phyloP scores from a whole-genome alignment of 2,888 invertebrate genomes.

The Cephus spinipes region DNA sequence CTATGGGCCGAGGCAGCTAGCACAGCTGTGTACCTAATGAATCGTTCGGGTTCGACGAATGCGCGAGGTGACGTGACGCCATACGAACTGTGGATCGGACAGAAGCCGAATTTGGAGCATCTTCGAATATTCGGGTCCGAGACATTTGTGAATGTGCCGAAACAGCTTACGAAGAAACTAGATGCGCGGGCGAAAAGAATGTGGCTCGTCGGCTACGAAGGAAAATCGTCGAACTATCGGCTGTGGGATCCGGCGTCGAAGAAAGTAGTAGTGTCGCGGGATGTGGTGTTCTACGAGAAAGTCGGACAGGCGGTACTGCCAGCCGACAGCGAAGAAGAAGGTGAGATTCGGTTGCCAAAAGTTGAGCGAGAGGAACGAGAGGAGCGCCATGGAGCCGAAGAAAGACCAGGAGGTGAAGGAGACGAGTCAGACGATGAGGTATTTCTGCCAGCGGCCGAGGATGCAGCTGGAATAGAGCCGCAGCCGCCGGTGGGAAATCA shows the following conservation, averaged over 20 bases:
- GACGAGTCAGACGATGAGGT: too few species aligned
- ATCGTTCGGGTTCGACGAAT: constrained; percentile 21
- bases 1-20: constrained; percentile 35
- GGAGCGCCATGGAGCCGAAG: too few species aligned
- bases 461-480: background rate
- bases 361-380: too few species aligned
- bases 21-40: background rate
- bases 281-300: background rate
- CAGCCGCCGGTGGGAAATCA: background rate
- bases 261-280: background rate
- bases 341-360: background rate
- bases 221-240: constrained; percentile 16
- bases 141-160: background rate
- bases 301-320: background rate
- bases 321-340: background rate
- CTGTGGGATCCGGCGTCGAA: constrained; percentile 11
- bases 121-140: background rate
- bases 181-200: constrained; percentile 13
- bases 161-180: background rate
- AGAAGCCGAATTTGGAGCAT: background rate
- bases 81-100: constrained; percentile 20
- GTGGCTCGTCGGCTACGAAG: constrained; percentile 20
- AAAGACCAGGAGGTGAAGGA: too few species aligned
- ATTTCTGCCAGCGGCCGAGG: background rate
- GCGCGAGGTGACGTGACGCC: constrained; percentile 20